Percentiles rank a stretch among this genome's conserved stretches.
Evolutionary conservation across 2,888 invertebrate genomes (phyloP).

Genomic region (Theretra japonica): DNA sequence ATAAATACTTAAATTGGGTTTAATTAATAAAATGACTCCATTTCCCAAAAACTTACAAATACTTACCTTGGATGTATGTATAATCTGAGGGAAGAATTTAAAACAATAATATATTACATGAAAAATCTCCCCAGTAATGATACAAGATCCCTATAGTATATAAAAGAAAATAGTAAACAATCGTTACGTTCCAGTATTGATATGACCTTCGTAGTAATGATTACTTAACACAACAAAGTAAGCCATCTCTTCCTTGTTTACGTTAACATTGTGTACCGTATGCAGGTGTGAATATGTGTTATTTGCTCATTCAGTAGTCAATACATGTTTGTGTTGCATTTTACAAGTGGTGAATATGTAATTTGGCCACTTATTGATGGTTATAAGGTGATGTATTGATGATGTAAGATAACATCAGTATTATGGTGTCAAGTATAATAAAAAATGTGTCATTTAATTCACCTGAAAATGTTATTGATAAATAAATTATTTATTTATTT

Average conservation of each 20-base stretch:
- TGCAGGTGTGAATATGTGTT: slow-evolving; percentile 36
- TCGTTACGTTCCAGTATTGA: neutral
- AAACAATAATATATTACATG: neutral
- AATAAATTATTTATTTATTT: neutral
- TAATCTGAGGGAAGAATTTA: too few relatives aligned
- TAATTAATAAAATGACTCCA: too few relatives aligned
- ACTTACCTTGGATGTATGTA: too few relatives aligned
- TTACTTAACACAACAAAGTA: neutral
- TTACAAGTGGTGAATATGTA: slow-evolving; percentile 48
- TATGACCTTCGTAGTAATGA: slow-evolving; percentile 11
- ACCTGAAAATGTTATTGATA: neutral
- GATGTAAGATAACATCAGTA: neutral
- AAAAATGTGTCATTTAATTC: too few relatives aligned
- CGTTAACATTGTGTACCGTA: slow-evolving; percentile 30
- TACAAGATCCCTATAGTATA: too few relatives aligned
- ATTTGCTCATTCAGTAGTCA: slow-evolving; percentile 45
- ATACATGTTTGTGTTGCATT: slow-evolving; percentile 48
- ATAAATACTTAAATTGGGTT: too few relatives aligned
- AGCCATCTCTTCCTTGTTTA: slow-evolving; percentile 32
- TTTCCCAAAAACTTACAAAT: too few relatives aligned
- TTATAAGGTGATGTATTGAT: neutral
- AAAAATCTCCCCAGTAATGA: neutral
- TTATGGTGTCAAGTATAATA: neutral
- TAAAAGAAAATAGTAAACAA: too few relatives aligned
- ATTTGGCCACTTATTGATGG: slow-evolving; percentile 27